Conservation (phyloP, 2,113 vertebrate genomes). For the Andinoacara biseriatus region DNA sequence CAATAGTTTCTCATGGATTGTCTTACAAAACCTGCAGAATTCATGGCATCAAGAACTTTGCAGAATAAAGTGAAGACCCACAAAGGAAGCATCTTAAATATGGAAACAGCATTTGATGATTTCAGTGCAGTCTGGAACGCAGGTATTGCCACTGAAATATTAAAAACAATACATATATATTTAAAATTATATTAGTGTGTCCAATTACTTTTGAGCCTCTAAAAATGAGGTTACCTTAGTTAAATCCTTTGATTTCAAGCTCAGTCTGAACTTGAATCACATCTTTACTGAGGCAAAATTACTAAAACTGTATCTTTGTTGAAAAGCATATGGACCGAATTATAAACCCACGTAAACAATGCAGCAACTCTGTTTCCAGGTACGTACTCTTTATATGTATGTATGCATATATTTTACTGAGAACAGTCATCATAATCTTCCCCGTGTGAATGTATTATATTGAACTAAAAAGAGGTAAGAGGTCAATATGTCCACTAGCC, state of each 20-base stretch:
- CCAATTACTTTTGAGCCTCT: background rate
- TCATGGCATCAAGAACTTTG: background rate
- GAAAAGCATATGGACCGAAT: background rate
- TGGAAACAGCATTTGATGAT: background rate
- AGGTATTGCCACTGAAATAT: background rate
- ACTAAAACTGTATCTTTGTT: background rate
- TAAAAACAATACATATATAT: background rate
- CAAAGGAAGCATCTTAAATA: background rate
- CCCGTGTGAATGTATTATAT: background rate
- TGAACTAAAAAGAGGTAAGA: background rate
- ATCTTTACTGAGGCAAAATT: background rate
- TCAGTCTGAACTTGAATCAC: background rate
- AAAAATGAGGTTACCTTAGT: no score
- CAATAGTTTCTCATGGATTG: background rate
- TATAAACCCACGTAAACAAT: no score
- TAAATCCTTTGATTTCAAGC: background rate
- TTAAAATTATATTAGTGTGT: background rate
- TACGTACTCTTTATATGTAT: background rate
- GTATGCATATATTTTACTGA: background rate
- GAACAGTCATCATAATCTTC: background rate
- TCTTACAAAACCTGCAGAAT: background rate
- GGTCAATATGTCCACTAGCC: background rate
- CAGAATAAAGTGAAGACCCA: background rate
- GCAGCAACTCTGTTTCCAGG: no score
- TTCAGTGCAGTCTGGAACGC: background rate